Base-by-base conservation (phyloP, 2,113 vertebrate genomes). In the Gobius niger region DNA sequence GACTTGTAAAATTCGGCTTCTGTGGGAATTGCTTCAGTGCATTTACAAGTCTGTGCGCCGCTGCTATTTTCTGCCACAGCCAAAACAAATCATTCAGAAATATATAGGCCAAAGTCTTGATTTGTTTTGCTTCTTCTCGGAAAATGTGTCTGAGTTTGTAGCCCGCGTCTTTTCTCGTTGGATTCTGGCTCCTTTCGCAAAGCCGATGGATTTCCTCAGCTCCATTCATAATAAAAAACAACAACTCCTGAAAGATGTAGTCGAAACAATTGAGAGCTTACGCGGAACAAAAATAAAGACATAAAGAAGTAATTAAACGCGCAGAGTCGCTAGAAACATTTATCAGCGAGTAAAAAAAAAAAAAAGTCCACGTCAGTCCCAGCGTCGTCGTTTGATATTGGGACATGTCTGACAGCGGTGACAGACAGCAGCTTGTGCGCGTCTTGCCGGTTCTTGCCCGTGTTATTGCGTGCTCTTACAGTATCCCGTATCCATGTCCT, bases 391-490 rank as follows among this genome's bases (percentile, higher is more conserved):
- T 73, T 72, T 77, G 70, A 73, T 63, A 63, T 82, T 82, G 81
- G 81, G 34, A 15, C 6, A 40, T 42, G 82, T 84, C 82, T 87
- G 87, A 88, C 88, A 88, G 85, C 84, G 68, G 82, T 87, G 85
- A 83, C 80, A 87, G 82, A 83, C 86, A 83, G 84, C 68, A 76
- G 50, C 46, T 84, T 87, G 82, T 77, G 82, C 85, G 78, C 44
- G 46, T 86, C 81, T 88, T 89, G 80, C 24, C 83, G 75, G n/a
- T 85, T 87, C 70, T 47, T 69, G 72, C 65, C 67, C 74, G 52
- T 83, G 83, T 88, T 89, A 84, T 88, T 89, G 84, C 86, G 53
- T 85, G 81, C 77, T 90, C 71, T 88, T 91, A 88, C 78, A 79
- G 75, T 70, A 87, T 81, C 71, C 82, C 62, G 67, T 65, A 67